Conservation (phyloP, 1,140 invertebrate species). For the Atta texana region DNA sequence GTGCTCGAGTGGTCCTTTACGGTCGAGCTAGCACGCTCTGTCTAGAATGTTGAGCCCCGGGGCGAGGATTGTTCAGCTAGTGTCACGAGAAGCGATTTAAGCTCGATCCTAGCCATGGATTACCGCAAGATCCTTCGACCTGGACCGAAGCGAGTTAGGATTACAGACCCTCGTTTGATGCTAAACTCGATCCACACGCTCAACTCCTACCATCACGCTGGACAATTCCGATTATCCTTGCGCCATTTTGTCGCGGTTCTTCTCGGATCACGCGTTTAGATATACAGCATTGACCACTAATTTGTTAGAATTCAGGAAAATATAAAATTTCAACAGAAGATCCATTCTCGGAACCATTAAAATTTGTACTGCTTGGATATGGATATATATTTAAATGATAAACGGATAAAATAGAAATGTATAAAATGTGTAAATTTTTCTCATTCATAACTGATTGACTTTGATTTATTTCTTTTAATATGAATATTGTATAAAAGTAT, state of each 20-base stretch:
- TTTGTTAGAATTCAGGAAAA: slow-evolving; percentile 14
- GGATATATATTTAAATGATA: slow-evolving; percentile 16
- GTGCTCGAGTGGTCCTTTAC: slow-evolving; percentile 64
- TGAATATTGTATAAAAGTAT: not conserved
- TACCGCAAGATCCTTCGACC: slow-evolving; percentile 64
- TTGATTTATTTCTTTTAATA: not conserved
- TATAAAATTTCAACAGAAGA: not conserved
- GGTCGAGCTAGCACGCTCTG: slow-evolving; percentile 58
- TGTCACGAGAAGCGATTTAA: slow-evolving; percentile 65
- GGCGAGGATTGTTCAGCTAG: slow-evolving; percentile 62
- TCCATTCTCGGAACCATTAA: no score
- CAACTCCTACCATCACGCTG: slow-evolving; percentile 42
- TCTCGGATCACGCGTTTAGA: not conserved
- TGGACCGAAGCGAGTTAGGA: slow-evolving; percentile 59
- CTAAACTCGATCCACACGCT: slow-evolving; percentile 63
- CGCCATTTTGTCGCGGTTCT: slow-evolving; percentile 57
- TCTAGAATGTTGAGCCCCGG: slow-evolving; percentile 56
- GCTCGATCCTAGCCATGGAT: slow-evolving; percentile 65
- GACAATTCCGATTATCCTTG: slow-evolving; percentile 54
- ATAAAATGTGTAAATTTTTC: not conserved
- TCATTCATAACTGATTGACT: not conserved
- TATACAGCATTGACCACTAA: not conserved
- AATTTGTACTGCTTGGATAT: not conserved
- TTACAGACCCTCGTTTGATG: slow-evolving; percentile 63
- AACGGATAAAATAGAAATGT: no score